Evolutionary conservation across 1,140 invertebrate species (phyloP).

Genomic region (Nephila pilipes): DNA sequence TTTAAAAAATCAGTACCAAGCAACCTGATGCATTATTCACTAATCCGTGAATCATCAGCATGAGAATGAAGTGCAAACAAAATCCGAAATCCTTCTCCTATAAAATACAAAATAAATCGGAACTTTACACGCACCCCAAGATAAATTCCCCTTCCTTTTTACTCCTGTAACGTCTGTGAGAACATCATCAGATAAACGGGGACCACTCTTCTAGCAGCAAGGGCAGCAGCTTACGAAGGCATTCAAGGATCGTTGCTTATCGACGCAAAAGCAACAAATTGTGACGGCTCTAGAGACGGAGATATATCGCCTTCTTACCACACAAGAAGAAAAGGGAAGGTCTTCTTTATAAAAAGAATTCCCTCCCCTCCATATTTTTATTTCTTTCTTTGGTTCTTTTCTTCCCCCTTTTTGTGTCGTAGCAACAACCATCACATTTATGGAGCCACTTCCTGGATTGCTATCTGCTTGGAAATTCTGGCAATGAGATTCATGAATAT

Average conservation of each 20-base stretch:
- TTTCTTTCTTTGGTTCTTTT: background rate
- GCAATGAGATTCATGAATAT: conserved; percentile 47
- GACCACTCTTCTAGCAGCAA: background rate
- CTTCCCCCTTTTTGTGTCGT: conserved; percentile 37
- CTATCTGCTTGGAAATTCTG: background rate
- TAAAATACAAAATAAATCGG: background rate
- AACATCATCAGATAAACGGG: conserved; percentile 69
- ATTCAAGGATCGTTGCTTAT: conserved; percentile 63
- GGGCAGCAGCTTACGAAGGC: conserved; percentile 36
- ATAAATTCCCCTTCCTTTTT: background rate
- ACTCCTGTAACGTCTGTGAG: background rate
- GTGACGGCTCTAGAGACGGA: conserved; percentile 51
- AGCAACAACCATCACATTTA: conserved; percentile 40
- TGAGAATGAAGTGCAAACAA: too few relatives aligned
- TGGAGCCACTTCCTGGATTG: conserved; percentile 35
- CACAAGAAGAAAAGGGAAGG: background rate
- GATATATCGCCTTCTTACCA: conserved; percentile 60
- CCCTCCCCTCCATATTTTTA: background rate
- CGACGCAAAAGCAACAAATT: conserved; percentile 71
- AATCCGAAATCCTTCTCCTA: too few relatives aligned
- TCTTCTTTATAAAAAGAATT: conserved; percentile 8
- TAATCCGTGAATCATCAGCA: conserved; percentile 1
- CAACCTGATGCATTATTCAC: conserved; percentile 47
- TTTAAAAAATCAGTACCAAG: too few relatives aligned
- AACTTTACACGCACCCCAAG: background rate